phyloP scores from a whole-genome alignment of 1,140 invertebrate species.

The Spodoptera frugiperda region DNA sequence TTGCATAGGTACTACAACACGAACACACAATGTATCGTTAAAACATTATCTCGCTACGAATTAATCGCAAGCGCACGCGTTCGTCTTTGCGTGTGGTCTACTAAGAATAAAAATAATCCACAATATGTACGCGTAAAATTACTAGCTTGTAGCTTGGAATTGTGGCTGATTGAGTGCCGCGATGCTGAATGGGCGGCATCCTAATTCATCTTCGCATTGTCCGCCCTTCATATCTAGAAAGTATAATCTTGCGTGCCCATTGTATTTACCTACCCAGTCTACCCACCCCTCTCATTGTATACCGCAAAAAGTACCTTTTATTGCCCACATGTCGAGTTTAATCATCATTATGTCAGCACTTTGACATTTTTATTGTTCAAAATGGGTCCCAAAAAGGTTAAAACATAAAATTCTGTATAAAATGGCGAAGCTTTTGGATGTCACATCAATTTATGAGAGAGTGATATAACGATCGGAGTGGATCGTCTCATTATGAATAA shows the following conservation, averaged over 20 bases:
- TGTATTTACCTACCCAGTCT: not conserved
- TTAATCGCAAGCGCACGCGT: conserved; percentile 10
- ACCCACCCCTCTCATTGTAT: no score
- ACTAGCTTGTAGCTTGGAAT: not conserved
- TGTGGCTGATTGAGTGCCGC: conserved; percentile 11
- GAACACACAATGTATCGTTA: conserved; percentile 32
- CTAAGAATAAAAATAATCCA: conserved; percentile 36
- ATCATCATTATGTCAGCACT: conserved; percentile 25
- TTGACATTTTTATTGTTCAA: conserved; percentile 26
- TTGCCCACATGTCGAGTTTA: conserved; percentile 15
- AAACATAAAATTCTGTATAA: not conserved
- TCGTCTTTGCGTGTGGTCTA: conserved; percentile 30
- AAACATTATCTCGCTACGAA: conserved; percentile 14
- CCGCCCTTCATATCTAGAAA: conserved; percentile 17
- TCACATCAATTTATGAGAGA: conserved; percentile 2
- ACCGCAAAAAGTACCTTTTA: conserved; percentile 8
- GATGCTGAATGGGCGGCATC: conserved; percentile 11
- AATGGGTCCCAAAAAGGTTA: not conserved
- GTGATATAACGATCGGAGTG: no score
- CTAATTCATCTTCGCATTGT: conserved; percentile 18
- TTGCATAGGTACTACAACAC: conserved; percentile 3
- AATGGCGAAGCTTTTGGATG: not conserved
- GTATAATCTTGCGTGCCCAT: conserved; percentile 17
- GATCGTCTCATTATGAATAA: no score
- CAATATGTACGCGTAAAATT: conserved; percentile 12